A percentile compares a stretch with the other conserved stretches of the same genome.
Evolutionary conservation across 1,140 invertebrate species (phyloP).

Genomic region (Kradibia gibbosae): DNA sequence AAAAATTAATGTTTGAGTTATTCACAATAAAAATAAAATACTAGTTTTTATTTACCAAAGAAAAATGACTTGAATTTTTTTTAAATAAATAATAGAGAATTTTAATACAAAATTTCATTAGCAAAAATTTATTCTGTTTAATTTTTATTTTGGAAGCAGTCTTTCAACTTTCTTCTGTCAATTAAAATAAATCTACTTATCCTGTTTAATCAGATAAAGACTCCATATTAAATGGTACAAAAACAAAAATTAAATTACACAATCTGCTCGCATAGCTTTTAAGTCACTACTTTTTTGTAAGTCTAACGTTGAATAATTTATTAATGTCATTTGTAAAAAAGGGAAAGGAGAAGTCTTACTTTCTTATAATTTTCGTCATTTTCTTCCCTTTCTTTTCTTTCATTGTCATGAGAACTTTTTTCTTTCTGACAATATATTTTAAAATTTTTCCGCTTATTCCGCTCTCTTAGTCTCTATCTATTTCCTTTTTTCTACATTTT

Average conservation of each 20-base stretch:
- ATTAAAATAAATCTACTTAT: neutral
- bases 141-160: no score
- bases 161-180: neutral
- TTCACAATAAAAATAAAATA: no score
- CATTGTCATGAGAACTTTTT: neutral
- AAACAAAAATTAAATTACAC: neutral
- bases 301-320: slow-evolving; percentile 4
- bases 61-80: no score
- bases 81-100: no score
- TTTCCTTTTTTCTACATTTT: neutral
- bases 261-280: neutral
- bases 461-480: neutral
- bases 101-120: no score
- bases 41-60: no score
- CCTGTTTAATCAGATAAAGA: neutral
- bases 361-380: neutral
- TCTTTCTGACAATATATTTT: neutral
- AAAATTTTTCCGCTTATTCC: neutral
- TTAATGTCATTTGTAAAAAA: neutral
- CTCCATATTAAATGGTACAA: neutral
- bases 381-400: neutral
- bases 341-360: neutral
- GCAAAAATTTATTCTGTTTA: no score
- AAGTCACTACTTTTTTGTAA: neutral
- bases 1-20: neutral